Percentiles rank a stretch among this genome's conserved stretches.
Evolutionary conservation across 2,113 vertebrate species (phyloP).

Genomic region (Hippocampus barbouri): DNA sequence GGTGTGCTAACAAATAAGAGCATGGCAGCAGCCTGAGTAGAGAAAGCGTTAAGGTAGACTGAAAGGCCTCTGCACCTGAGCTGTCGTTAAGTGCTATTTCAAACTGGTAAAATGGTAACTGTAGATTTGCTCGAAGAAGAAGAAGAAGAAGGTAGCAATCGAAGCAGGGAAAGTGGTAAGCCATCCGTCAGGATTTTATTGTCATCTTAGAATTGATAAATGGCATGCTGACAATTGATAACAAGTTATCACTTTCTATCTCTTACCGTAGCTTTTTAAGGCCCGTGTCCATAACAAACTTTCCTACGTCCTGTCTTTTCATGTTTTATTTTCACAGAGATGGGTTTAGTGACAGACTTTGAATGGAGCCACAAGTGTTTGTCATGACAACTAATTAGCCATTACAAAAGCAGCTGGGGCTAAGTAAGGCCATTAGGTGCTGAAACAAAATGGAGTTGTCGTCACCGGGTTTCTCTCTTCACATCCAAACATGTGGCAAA

Average conservation of each 20-base stretch:
- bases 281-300: slow-evolving; percentile 22
- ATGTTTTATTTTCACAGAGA: slow-evolving; percentile 23
- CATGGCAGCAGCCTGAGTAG: too few species aligned
- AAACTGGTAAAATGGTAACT: neutral
- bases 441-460: slow-evolving; percentile 44
- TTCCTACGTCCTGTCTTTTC: slow-evolving; percentile 18
- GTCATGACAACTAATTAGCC: slow-evolving; percentile 74
- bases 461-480: neutral
- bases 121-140: too few species aligned
- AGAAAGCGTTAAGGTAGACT: too few species aligned
- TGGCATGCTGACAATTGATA: neutral
- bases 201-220: neutral
- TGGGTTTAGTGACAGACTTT: slow-evolving; percentile 31
- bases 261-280: neutral
- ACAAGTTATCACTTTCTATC: slow-evolving; percentile 5
- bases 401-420: slow-evolving; percentile 56
- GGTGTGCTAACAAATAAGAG: too few species aligned
- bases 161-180: neutral
- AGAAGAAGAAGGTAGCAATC: neutral
- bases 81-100: too few species aligned
- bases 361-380: slow-evolving; percentile 48
- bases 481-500: neutral
- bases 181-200: neutral
- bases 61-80: too few species aligned
- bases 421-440: slow-evolving; percentile 64